Evolutionary conservation across 2,797 vertebrate species (phyloP).

Genomic region (Anas flavirostris): DNA sequence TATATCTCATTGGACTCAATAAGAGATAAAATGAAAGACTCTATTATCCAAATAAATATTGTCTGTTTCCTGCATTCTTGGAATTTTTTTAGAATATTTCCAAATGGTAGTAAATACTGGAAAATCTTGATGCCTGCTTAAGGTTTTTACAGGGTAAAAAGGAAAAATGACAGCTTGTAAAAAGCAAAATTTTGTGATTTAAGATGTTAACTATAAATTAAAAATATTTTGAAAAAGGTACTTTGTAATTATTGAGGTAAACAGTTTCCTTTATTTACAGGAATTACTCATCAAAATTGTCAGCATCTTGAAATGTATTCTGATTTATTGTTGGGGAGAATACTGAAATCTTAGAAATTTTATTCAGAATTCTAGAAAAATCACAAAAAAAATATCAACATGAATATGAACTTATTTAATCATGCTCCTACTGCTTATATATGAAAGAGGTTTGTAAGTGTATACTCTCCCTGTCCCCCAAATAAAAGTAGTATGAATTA

Average conservation of each 20-base stretch:
- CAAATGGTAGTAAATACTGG: background rate
- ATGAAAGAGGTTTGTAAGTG: fast-evolving
- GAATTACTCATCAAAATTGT: background rate
- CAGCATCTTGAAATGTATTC: background rate
- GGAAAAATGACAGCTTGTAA: background rate
- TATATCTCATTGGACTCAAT: background rate
- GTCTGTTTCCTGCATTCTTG: background rate
- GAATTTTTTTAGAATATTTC: background rate
- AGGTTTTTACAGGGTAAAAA: background rate
- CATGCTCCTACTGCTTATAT: background rate
- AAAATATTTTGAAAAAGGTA: background rate
- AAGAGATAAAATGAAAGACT: background rate
- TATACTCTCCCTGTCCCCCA: no score
- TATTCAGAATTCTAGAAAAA: background rate
- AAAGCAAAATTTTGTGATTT: background rate
- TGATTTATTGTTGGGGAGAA: background rate
- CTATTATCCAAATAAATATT: background rate
- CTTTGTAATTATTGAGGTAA: background rate
- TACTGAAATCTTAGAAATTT: background rate
- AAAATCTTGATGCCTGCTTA: background rate
- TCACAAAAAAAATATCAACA: background rate
- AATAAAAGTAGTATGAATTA: background rate
- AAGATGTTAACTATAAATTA: background rate
- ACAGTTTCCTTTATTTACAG: background rate
- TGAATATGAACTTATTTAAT: background rate